Evolutionary conservation across 35 echinoderm and acorn worm species (phyloP), one percentile per base, ranked within the genome.

Genomic region (Stichopus chloronotus): DNA sequence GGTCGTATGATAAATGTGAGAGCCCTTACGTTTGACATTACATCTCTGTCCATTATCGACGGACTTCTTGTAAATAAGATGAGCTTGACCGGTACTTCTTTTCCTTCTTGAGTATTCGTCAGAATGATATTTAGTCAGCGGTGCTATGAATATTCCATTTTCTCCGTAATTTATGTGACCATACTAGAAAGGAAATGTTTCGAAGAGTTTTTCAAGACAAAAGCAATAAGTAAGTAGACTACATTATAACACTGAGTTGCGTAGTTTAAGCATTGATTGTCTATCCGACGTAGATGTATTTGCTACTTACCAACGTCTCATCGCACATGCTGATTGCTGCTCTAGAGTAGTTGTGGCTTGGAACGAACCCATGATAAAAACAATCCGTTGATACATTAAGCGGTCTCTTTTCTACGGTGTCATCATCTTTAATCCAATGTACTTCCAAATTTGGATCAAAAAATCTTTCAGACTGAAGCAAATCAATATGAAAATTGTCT

Each of bases 341-440:
- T 52, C 86, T 88, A 8, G 86, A 88, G 55, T 88, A 61, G 43
- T 88, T 88, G 17, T 88, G 86, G 7, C 56, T 63, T 23, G 86
- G 58, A 9, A 58, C 19, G 16, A 60, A 63, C 61, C 86, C 86
- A 12, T 88, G 86, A 61, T 65, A 88, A 57, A 88, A 88, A 21
- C 86, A 88, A 63, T 63, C 57, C n/a, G 54, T 3, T 58, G 86
- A 88, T 30, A 88, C 86, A 6, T 58, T 57, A 25, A 88, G 20
- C 17, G 86, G 86, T 69, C 25, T 63, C 56, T 5, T 52, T 58
- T 56, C 57, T 20, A 88, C 58, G 4, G 57, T 88, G 19, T 30
- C 14, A 58, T 88, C 86, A n/a, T 56, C 54, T 6, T 52, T 88
- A n/a, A 88, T 69, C 13, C 6, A 63, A 8, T 56, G 58, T n/a